Evolutionary conservation across 2,797 vertebrate species (phyloP), one percentile per base, ranked within the genome.

Genomic region (Crocodylus rhombifer): DNA sequence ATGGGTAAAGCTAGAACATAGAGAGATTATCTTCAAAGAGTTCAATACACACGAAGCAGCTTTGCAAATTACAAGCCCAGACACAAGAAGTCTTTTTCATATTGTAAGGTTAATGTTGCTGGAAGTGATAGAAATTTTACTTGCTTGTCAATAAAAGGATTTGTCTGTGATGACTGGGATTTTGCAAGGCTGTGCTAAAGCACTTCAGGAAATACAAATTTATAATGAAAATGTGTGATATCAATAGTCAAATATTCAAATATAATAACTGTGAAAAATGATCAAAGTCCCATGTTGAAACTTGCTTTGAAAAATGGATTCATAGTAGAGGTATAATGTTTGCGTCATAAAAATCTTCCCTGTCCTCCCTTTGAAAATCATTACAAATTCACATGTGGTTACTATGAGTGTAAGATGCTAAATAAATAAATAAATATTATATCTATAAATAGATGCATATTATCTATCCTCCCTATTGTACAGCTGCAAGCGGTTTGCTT

Each of bases 101-200:
- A 67, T 21, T 82, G 17, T 36, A 88, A 84, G 30, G 2, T 61
- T 87, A 92, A 77, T 28, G 58, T 4, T 69, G 56, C 10, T 71
- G 87, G 71, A 82, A 88, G 83, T 71, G 51, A 2, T 80, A 95
- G 86, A 92, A 95, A 87, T 80, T 83, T 82, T 80, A 80, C 88
- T 84, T 7, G 6, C 0, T 0, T 21, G 58, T 33, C 84, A 88
- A 12, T 80, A 64, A 86, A 94, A 80, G 94, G 80, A 90, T 75
- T 90, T 26, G 67, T 21, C 14, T 85, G 71, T 57, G 17, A 15
- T 90, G 57, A 80, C 16, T 75, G 12, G 80, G 55, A 82, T 90
- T 80, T 93, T 84, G 51, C 75, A 28, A 81, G 81, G 11, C 4
- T 79, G 87, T 78, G 5, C 4, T 77, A 9, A 21, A 82, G 5